Evolutionary conservation across 2,113 vertebrate species (phyloP).

Genomic region (Thamnaconus septentrionalis): DNA sequence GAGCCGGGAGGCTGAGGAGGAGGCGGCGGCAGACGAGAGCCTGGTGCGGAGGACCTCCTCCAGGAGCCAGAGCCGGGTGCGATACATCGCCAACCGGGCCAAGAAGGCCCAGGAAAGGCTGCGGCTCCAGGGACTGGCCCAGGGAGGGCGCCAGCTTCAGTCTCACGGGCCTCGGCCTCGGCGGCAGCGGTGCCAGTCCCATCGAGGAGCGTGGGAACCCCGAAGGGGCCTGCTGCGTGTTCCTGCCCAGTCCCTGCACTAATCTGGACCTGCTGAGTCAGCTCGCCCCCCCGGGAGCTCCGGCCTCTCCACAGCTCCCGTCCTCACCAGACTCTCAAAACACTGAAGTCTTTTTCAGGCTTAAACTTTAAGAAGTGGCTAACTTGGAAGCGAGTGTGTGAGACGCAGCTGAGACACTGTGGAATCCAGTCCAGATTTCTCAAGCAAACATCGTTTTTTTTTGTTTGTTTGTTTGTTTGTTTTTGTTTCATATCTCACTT

Average conservation of each 20-base stretch:
- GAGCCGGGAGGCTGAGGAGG: conserved; percentile 31
- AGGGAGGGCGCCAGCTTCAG: conserved; percentile 45
- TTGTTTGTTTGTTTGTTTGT: neutral
- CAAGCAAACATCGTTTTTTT: conserved; percentile 8
- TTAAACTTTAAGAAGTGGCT: conserved; percentile 73
- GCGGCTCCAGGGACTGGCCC: conserved; percentile 76
- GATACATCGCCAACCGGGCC: conserved; percentile 89
- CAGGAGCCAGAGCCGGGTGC: conserved; percentile 89
- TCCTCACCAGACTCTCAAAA: conserved; percentile 54
- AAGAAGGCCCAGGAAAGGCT: conserved; percentile 89
- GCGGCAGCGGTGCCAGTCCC: conserved; percentile 60
- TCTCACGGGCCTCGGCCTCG: conserved; percentile 14
- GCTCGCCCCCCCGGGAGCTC: conserved; percentile 59
- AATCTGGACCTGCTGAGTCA: conserved; percentile 71
- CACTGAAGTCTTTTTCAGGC: conserved; percentile 80
- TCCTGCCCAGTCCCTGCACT: conserved; percentile 71
- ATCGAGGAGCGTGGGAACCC: conserved; percentile 91
- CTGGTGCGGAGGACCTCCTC: conserved; percentile 86
- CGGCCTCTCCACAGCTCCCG: conserved; percentile 42
- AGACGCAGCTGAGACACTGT: conserved; percentile 28
- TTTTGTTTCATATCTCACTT: conserved; percentile 13
- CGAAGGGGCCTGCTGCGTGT: conserved; percentile 86
- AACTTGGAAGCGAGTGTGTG: conserved; percentile 41
- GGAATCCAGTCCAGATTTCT: conserved; percentile 25
- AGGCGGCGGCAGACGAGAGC: conserved; percentile 45